These are phyloP conservation scores for Phenganax marumi DNA, from an alignment of 92 coral and sea anemone genomes.

Conservation along the genomic window DNA sequence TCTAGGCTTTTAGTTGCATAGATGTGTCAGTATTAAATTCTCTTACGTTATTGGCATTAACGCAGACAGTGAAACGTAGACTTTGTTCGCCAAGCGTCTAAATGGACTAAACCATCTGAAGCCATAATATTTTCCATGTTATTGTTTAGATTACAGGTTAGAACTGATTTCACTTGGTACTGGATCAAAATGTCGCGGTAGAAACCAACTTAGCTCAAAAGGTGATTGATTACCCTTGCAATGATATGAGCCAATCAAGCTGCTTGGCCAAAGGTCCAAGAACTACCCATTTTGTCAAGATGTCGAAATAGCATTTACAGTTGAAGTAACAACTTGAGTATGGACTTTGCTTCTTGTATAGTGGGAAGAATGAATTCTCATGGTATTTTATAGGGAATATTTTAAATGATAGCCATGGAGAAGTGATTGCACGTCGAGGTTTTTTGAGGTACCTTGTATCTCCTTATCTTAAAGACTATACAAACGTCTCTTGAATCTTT, in stretches of 20 bases:
- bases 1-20: not conserved
- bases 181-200: conserved; percentile 94
- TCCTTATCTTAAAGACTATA: not conserved
- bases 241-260: no score
- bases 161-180: conserved; percentile 87
- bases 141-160: conserved; percentile 43
- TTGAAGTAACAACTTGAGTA: not conserved
- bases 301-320: not conserved
- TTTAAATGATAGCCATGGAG: conserved; percentile 98
- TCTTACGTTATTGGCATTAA: not conserved
- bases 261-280: no score
- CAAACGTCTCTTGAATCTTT: no score
- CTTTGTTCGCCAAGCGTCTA: not conserved
- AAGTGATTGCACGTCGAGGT: conserved; percentile 89
- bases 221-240: conserved; percentile 50
- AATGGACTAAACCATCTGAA: not conserved
- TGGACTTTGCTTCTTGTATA: not conserved
- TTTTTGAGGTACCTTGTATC: conserved; percentile 68
- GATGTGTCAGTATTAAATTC: conserved; percentile 25
- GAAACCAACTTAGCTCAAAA: conserved; percentile 64
- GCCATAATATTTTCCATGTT: no score
- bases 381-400: conserved; percentile 58
- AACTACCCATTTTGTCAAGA: not conserved
- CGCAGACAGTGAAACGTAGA: no score
- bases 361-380: not conserved